A percentile compares a stretch with the other conserved stretches of the same genome.
These are phyloP conservation scores for Panonychus citri DNA, from an alignment of 1,140 invertebrate genomes.

Conservation along the genomic window DNA sequence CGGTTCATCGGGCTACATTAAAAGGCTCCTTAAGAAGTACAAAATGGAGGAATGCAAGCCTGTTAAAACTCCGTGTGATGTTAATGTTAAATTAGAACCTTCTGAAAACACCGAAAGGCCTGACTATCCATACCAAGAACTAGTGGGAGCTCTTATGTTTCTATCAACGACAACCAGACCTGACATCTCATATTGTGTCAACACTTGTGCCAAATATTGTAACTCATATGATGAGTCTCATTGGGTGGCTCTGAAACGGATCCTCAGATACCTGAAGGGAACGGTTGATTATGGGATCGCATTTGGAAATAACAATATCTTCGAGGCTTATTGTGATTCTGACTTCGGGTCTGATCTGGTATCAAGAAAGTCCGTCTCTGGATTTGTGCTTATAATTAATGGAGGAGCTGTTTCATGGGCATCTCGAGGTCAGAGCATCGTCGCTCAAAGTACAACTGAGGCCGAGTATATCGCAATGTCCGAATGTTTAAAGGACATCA, in stretches of 20 bases:
- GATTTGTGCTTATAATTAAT: slow-evolving; percentile 16
- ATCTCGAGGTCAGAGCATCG: slow-evolving; percentile 7
- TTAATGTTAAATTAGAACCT: slow-evolving; percentile 1
- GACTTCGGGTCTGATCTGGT: slow-evolving; percentile 21
- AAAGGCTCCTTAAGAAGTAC: slow-evolving; percentile 11
- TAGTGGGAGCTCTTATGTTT: slow-evolving; percentile 4
- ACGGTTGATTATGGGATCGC: slow-evolving; percentile 16
- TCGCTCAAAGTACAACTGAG: slow-evolving; percentile 10
- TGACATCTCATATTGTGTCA: slow-evolving; percentile 1
- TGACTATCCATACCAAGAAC: background rate
- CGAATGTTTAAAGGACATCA: slow-evolving; percentile 15
- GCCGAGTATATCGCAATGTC: slow-evolving; percentile 5
- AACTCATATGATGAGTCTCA: slow-evolving; percentile 12
- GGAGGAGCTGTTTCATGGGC: slow-evolving; percentile 16
- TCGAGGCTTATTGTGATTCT: slow-evolving; percentile 18
- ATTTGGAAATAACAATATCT: background rate
- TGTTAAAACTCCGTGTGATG: slow-evolving; percentile 17
- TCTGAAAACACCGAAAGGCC: background rate
- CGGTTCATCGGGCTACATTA: no score
- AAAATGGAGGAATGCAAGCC: slow-evolving; percentile 16
- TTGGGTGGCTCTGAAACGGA: slow-evolving; percentile 23
- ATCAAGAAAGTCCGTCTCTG: slow-evolving; percentile 19
- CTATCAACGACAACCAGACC: slow-evolving; percentile 4
- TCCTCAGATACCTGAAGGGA: slow-evolving; percentile 25
- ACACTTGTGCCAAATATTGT: background rate